A percentile compares a stretch with the other conserved stretches of the same genome.
These are phyloP conservation scores for Leptatherina wallacei DNA, from an alignment of 2,797 vertebrate genomes.

Conservation along the genomic window DNA sequence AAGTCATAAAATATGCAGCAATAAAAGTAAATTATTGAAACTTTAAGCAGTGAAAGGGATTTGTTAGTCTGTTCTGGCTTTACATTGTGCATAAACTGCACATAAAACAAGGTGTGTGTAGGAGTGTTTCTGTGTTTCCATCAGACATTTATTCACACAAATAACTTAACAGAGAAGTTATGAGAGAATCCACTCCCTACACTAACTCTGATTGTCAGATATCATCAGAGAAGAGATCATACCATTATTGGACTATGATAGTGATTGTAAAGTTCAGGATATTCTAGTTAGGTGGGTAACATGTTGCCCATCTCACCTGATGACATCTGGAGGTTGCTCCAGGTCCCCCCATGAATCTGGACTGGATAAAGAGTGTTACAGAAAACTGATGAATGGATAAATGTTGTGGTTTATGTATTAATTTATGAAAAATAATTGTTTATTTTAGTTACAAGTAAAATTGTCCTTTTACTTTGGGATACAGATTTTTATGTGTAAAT, in stretches of 20 bases:
- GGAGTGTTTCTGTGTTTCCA: constrained; percentile 12
- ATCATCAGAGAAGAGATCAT: constrained; percentile 11
- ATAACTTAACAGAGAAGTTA: neutral
- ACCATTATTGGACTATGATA: constrained; percentile 13
- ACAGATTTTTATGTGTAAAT: neutral
- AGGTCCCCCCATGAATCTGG: too few species aligned
- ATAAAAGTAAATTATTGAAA: constrained; percentile 65
- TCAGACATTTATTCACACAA: neutral
- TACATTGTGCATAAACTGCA: constrained; percentile 9
- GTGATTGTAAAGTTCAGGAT: constrained; percentile 35
- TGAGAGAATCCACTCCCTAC: neutral
- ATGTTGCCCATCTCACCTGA: constrained; percentile 2
- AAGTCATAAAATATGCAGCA: constrained; percentile 56
- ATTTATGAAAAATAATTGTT: neutral
- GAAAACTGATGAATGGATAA: too few species aligned
- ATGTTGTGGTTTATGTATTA: neutral
- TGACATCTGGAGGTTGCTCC: too few species aligned
- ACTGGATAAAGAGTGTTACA: too few species aligned
- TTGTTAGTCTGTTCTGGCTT: constrained; percentile 33
- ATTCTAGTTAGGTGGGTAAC: constrained; percentile 17
- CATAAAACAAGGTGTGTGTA: neutral
- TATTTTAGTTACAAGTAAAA: neutral
- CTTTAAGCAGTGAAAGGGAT: constrained; percentile 19
- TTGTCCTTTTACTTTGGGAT: neutral
- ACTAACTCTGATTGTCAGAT: neutral